phyloP scores from a whole-genome alignment of 2,888 invertebrate species.

The Campopleginae sp. region DNA sequence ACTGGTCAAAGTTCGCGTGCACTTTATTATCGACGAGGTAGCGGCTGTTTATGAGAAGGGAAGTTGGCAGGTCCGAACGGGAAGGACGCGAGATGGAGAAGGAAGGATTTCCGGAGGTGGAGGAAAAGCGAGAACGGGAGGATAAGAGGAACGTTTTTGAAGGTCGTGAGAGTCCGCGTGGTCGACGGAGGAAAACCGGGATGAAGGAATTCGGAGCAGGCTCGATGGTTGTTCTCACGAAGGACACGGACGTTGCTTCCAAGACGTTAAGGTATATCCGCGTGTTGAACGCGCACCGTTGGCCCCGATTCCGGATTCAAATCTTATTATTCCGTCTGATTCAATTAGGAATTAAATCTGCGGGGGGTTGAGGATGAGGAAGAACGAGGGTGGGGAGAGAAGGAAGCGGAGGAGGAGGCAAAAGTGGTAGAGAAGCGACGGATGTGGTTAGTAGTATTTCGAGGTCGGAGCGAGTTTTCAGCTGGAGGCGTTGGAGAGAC shows the following conservation, averaged over 20 bases:
- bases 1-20: not conserved
- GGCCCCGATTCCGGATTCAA: constrained; percentile 79
- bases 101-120: not conserved
- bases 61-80: not conserved
- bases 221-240: constrained; percentile 31
- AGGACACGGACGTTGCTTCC: constrained; percentile 48
- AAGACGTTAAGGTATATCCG: constrained; percentile 27
- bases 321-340: constrained; percentile 79
- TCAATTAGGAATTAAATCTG: constrained; percentile 76
- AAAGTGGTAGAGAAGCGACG: constrained; percentile 40
- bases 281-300: constrained; percentile 65
- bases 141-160: not conserved
- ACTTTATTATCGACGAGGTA: not conserved
- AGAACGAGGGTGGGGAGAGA: constrained; percentile 27
- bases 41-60: not conserved
- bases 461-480: not conserved
- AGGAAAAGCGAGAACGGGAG: not conserved
- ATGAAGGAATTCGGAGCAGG: not conserved
- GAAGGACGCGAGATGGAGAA: not conserved
- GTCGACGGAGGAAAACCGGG: not conserved
- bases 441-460: constrained; percentile 11
- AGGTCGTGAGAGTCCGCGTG: constrained; percentile 14
- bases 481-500: constrained; percentile 77
- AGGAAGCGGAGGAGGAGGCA: constrained; percentile 27
- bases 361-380: constrained; percentile 28